Evolutionary conservation across 2,888 invertebrate species (phyloP).

Genomic region (Erebia aethiops): DNA sequence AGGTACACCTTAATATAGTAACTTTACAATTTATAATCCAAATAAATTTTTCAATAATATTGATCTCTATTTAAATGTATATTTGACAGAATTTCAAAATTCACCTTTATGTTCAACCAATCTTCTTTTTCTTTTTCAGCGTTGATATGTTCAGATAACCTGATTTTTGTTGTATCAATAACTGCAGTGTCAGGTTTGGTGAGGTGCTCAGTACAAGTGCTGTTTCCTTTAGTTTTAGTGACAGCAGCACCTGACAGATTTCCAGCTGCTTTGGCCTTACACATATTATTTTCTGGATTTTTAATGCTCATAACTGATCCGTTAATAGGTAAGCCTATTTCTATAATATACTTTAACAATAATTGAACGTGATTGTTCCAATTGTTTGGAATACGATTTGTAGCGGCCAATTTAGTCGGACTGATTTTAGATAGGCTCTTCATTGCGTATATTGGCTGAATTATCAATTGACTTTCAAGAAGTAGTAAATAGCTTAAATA

Average conservation of each 20-base stretch:
- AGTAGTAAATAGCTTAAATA: too few species aligned
- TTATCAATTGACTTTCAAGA: too few species aligned
- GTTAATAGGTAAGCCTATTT: conserved; percentile 81
- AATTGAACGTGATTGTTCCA: neutral
- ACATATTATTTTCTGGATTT: conserved; percentile 87
- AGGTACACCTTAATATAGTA: too few species aligned
- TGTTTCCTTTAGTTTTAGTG: conserved; percentile 88
- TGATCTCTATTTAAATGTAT: too few species aligned
- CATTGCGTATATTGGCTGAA: too few species aligned
- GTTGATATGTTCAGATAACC: conserved; percentile 63
- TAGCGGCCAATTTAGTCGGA: too few species aligned
- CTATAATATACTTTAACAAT: neutral
- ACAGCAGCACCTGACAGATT: conserved; percentile 86
- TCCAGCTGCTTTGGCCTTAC: conserved; percentile 88
- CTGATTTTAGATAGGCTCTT: too few species aligned
- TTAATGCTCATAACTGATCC: conserved; percentile 87
- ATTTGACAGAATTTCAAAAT: too few species aligned
- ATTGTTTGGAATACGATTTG: neutral
- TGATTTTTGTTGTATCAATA: conserved; percentile 81
- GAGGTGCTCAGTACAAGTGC: conserved; percentile 87
- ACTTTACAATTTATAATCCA: too few species aligned
- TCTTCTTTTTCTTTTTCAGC: conserved; percentile 52
- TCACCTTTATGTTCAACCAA: neutral
- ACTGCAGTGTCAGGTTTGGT: conserved; percentile 86
- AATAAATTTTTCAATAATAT: too few species aligned